Evolutionary conservation across 2,888 invertebrate species (phyloP).

Genomic region (Crepidodera aurea): DNA sequence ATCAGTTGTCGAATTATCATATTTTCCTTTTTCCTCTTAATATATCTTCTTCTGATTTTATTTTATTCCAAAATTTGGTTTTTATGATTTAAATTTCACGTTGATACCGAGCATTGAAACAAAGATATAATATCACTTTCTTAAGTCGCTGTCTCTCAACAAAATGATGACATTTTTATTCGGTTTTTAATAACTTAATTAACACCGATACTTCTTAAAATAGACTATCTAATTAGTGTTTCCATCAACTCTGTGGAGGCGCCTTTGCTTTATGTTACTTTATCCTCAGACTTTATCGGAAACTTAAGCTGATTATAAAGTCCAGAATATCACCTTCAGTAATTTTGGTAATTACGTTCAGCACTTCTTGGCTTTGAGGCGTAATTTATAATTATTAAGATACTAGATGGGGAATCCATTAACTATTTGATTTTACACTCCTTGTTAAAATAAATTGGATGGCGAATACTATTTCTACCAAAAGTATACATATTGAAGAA

Average conservation of each 20-base stretch:
- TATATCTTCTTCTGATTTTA: no score
- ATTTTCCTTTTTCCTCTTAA: no score
- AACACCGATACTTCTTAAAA: not conserved
- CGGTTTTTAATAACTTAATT: no score
- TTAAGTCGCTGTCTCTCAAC: no score
- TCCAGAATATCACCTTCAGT: slow-evolving; percentile 16
- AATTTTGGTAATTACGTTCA: slow-evolving; percentile 24
- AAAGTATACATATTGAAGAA: no score
- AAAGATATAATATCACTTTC: no score
- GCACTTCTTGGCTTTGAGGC: slow-evolving; percentile 13
- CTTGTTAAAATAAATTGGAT: slow-evolving; percentile 5
- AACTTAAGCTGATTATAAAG: slow-evolving; percentile 19
- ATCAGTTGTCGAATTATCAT: no score
- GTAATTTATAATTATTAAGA: slow-evolving; percentile 23
- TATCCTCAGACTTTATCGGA: slow-evolving; percentile 8
- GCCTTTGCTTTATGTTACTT: not conserved
- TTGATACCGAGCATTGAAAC: no score
- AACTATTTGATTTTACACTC: slow-evolving; percentile 16
- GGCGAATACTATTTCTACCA: no score
- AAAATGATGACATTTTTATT: no score
- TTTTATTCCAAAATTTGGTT: no score
- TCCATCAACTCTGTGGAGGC: not conserved
- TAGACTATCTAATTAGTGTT: slow-evolving; percentile 3
- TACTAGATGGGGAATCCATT: slow-evolving; percentile 14
- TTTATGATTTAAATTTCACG: no score